phyloP scores from a whole-genome alignment of 2,888 invertebrate species.

The Oeneis ivallda region DNA sequence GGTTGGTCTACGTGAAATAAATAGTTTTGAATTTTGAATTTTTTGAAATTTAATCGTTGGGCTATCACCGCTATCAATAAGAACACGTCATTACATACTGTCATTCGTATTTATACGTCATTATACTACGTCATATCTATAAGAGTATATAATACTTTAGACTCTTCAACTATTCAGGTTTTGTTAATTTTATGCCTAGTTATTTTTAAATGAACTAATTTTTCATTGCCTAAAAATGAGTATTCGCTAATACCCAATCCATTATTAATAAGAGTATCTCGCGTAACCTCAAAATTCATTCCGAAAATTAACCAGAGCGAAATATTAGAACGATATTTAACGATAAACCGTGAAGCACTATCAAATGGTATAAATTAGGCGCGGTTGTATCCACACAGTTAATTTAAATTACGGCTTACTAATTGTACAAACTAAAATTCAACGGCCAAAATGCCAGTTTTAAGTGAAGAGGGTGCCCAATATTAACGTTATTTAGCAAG shows the following conservation, averaged over 20 bases:
- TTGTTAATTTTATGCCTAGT: too few species aligned
- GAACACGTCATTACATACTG: too few species aligned
- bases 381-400: constrained; percentile 32
- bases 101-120: too few species aligned
- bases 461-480: constrained; percentile 35
- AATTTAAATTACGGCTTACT: constrained; percentile 42
- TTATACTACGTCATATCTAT: too few species aligned
- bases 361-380: constrained; percentile 37
- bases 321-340: constrained; percentile 25
- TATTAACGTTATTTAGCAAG: constrained; percentile 27
- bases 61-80: too few species aligned
- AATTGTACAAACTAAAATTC: constrained; percentile 41
- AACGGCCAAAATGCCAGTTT: constrained; percentile 34
- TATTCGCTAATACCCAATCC: not conserved
- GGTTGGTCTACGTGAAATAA: too few species aligned
- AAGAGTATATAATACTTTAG: too few species aligned
- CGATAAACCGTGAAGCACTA: constrained; percentile 34
- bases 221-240: not conserved
- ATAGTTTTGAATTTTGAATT: too few species aligned
- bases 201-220: too few species aligned
- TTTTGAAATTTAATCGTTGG: too few species aligned
- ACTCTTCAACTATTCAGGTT: too few species aligned
- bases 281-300: not conserved
- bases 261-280: not conserved
- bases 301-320: not conserved